Conservation (phyloP, 2,113 vertebrate species). For the Phaethon lepturus region DNA sequence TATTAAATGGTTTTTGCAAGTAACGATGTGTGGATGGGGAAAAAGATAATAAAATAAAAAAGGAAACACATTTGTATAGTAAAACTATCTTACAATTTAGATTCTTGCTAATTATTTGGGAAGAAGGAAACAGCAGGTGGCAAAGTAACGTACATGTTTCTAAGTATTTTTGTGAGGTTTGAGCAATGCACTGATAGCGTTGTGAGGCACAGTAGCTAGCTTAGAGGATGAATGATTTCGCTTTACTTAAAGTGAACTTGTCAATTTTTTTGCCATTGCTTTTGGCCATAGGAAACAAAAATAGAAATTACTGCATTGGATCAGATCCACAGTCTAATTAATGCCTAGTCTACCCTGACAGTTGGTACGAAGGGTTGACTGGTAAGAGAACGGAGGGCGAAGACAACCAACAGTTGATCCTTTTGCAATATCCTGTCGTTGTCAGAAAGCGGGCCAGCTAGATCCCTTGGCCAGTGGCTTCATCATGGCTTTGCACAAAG, state of each 20-base stretch:
- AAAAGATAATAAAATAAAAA: background rate
- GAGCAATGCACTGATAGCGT: rapidly evolving
- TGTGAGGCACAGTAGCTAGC: background rate
- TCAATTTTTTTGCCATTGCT: background rate
- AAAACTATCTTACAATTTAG: background rate
- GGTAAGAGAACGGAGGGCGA: background rate
- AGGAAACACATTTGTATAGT: background rate
- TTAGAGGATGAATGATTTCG: background rate
- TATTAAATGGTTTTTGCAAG: background rate
- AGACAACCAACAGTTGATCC: background rate
- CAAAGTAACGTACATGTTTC: background rate
- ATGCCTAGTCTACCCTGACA: background rate
- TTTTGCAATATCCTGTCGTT: background rate
- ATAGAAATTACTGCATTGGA: background rate
- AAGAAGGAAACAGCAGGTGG: background rate
- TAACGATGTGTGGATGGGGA: background rate
- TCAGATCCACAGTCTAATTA: background rate
- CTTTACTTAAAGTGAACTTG: background rate
- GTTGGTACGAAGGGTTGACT: background rate
- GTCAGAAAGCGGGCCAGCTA: background rate
- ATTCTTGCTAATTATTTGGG: background rate
- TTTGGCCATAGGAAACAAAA: background rate
- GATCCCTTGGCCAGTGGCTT: background rate
- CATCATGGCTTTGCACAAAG: background rate
- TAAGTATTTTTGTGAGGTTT: background rate